Percentiles rank a stretch among this genome's conserved stretches.
These are phyloP conservation scores for Microctenopoma lineatum DNA, from an alignment of 2,797 vertebrate species.

Conservation along the genomic window DNA sequence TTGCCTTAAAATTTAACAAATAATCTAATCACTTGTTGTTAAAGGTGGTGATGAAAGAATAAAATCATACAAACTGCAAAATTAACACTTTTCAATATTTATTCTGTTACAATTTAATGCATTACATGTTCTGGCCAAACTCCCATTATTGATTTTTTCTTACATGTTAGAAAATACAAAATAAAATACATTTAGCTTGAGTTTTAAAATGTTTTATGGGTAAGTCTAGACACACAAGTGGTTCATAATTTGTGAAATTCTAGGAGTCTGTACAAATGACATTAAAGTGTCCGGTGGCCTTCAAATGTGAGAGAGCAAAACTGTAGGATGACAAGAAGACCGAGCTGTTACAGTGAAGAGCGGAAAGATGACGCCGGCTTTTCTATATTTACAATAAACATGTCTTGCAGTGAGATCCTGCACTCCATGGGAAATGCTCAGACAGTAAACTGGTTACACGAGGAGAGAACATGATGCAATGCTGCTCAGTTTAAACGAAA, in stretches of 20 bases:
- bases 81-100: constrained; percentile 77
- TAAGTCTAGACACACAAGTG: constrained; percentile 86
- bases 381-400: constrained; percentile 49
- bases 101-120: constrained; percentile 90
- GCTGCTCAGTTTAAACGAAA: neutral
- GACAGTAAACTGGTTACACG: constrained; percentile 34
- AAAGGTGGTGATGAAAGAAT: neutral
- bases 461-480: constrained; percentile 14
- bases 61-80: constrained; percentile 50
- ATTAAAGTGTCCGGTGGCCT: constrained; percentile 33
- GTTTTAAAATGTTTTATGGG: constrained; percentile 84
- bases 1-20: no score
- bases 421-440: constrained; percentile 28
- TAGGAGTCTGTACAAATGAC: constrained; percentile 77
- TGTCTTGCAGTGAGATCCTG: constrained; percentile 28
- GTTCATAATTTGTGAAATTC: constrained; percentile 79
- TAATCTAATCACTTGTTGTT: no score
- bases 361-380: constrained; percentile 20
- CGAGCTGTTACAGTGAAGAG: constrained; percentile 11
- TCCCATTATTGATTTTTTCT: constrained; percentile 84
- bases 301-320: constrained; percentile 33
- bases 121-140: constrained; percentile 87
- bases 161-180: constrained; percentile 83
- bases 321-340: constrained; percentile 25
- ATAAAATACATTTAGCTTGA: constrained; percentile 85